phyloP scores from a whole-genome alignment of 2,113 vertebrate genomes.

The Antechinus flavipes region DNA sequence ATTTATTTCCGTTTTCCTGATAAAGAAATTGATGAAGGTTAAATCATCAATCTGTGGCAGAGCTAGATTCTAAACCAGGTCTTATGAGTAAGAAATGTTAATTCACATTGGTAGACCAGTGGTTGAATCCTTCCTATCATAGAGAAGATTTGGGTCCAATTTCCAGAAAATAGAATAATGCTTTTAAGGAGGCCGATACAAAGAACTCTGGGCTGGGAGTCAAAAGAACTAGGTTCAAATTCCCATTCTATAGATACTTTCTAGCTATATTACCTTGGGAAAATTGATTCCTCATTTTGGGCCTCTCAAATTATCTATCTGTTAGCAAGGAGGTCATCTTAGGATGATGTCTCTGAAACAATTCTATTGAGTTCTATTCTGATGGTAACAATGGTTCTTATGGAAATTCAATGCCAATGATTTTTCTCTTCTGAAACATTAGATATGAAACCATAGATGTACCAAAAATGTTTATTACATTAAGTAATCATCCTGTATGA shows the following conservation, averaged over 20 bases:
- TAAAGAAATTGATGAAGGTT: not conserved
- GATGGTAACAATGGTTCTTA: not conserved
- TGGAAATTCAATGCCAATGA: not conserved
- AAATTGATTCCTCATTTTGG: not conserved
- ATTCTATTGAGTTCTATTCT: not conserved
- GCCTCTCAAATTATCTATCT: not conserved
- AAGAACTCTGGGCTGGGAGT: not conserved
- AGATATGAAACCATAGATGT: not conserved
- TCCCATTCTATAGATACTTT: not conserved
- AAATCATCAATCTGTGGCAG: not conserved
- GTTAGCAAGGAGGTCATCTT: not conserved
- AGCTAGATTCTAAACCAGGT: not conserved
- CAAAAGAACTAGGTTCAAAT: not conserved
- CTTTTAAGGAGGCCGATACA: not conserved
- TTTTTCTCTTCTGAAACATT: not conserved
- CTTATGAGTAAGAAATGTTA: not conserved
- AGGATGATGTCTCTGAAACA: not conserved
- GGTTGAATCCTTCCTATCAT: not conserved
- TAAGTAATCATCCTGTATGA: not conserved
- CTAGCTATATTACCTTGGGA: not conserved
- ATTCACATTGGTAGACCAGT: not conserved
- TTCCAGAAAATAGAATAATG: not conserved
- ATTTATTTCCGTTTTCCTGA: not conserved
- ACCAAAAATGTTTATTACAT: not conserved
- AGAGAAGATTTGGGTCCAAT: not conserved